Evolutionary conservation across 2,888 invertebrate genomes (phyloP).

Genomic region (Pseudococcus jackbeardsleyi): DNA sequence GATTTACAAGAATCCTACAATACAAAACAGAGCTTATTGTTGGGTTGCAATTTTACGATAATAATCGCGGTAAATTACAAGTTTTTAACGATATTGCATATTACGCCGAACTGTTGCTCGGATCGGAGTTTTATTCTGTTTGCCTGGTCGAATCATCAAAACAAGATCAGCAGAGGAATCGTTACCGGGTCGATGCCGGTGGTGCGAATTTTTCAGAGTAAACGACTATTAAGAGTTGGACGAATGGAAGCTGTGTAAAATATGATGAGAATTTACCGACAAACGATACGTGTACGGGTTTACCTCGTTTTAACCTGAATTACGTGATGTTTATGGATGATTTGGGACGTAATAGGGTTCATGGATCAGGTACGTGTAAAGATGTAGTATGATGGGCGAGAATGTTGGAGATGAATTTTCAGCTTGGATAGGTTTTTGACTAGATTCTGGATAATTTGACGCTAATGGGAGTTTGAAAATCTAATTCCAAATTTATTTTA

Average conservation of each 20-base stretch:
- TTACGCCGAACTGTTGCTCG: background rate
- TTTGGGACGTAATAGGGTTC: background rate
- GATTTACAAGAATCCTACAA: background rate
- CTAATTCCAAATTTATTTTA: too few species aligned
- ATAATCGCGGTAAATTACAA: slow-evolving; percentile 28
- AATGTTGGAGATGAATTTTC: too few species aligned
- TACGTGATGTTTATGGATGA: background rate
- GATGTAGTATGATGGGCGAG: too few species aligned
- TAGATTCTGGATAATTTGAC: too few species aligned
- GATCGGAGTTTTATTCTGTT: background rate
- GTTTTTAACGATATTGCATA: slow-evolving; percentile 7
- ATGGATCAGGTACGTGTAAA: background rate
- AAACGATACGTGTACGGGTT: background rate
- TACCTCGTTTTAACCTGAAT: background rate
- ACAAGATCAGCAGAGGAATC: background rate
- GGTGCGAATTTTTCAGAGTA: background rate
- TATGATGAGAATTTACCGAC: background rate
- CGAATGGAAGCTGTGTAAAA: background rate
- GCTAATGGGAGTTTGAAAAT: too few species aligned
- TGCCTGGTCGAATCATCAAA: background rate
- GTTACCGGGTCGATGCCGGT: background rate
- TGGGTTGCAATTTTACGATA: background rate
- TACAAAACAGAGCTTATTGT: background rate
- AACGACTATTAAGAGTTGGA: background rate
- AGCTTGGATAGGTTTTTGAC: too few species aligned